phyloP scores from a whole-genome alignment of 2,797 vertebrate genomes.

The Bradypodion ventrale region DNA sequence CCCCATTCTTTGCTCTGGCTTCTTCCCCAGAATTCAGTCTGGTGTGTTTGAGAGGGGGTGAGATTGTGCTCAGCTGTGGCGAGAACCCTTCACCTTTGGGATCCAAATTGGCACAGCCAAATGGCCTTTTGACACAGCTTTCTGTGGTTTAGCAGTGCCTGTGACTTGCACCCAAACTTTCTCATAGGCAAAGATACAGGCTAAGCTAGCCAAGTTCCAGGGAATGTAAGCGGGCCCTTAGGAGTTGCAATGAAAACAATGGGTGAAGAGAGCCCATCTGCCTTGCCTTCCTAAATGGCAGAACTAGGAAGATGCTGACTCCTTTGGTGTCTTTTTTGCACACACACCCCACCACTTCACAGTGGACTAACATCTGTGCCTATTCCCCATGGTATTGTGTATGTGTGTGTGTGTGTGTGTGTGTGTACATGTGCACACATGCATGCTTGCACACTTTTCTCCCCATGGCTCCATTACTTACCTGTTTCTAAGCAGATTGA shows the following conservation, averaged over 20 bases:
- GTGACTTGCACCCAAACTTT: background rate
- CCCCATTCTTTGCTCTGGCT: slow-evolving; percentile 5
- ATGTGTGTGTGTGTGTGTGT: background rate
- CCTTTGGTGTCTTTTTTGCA: background rate
- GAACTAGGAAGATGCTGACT: background rate
- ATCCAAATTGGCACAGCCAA: background rate
- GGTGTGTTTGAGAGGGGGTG: background rate
- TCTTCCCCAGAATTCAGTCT: fast-evolving
- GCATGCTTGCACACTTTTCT: no score
- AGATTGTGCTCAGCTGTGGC: background rate
- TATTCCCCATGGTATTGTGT: background rate
- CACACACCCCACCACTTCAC: background rate
- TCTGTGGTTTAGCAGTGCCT: background rate
- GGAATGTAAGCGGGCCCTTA: background rate
- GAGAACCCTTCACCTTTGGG: background rate
- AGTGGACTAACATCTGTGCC: background rate
- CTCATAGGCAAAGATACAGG: background rate
- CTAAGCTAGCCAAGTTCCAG: background rate
- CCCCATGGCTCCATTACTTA: background rate
- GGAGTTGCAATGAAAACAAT: background rate
- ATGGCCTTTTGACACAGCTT: background rate
- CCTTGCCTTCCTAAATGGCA: background rate
- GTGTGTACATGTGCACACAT: background rate
- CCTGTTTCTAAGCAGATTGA: background rate
- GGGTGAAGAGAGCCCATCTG: background rate